Conservation (phyloP, 2,888 invertebrate genomes). For the Mamestra brassicae region DNA sequence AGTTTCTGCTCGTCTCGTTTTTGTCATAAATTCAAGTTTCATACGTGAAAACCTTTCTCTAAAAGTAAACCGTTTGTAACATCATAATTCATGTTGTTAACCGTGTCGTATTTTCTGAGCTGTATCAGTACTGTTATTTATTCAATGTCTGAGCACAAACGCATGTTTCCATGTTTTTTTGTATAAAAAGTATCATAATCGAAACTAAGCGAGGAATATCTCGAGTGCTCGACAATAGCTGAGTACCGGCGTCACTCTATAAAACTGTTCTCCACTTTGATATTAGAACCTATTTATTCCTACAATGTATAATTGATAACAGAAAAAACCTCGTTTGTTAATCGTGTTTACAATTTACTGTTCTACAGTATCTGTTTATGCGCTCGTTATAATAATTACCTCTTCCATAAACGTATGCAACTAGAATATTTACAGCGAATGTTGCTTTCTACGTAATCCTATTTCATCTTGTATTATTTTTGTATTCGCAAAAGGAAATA, state of each 20-base stretch:
- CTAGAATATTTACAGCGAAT: not conserved
- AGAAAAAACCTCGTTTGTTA: conserved; percentile 45
- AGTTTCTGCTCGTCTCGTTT: conserved; percentile 37
- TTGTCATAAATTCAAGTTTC: conserved; percentile 52
- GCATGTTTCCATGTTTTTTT: conserved; percentile 35
- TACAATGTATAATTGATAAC: conserved; percentile 43
- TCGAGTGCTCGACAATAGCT: conserved; percentile 35
- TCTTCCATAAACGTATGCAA: conserved; percentile 14
- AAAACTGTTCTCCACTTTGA: conserved; percentile 25
- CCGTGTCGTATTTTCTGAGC: conserved; percentile 13
- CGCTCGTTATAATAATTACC: conserved; percentile 36
- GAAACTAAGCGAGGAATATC: conserved; percentile 37
- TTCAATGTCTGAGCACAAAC: conserved; percentile 28
- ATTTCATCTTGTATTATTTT: conserved; percentile 33
- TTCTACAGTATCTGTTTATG: conserved; percentile 25
- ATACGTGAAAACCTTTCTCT: conserved; percentile 51
- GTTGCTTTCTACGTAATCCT: conserved; percentile 18
- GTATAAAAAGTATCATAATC: conserved; percentile 33
- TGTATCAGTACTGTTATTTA: conserved; percentile 39
- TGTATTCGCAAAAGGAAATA: conserved; percentile 4
- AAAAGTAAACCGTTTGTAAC: conserved; percentile 43
- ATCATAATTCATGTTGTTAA: conserved; percentile 28
- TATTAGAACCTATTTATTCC: conserved; percentile 46
- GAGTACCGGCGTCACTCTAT: conserved; percentile 29
- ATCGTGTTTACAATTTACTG: conserved; percentile 46